These are phyloP conservation scores for Paedocypris sp. DNA, from an alignment of 2,113 vertebrate species.

Conservation along the genomic window DNA sequence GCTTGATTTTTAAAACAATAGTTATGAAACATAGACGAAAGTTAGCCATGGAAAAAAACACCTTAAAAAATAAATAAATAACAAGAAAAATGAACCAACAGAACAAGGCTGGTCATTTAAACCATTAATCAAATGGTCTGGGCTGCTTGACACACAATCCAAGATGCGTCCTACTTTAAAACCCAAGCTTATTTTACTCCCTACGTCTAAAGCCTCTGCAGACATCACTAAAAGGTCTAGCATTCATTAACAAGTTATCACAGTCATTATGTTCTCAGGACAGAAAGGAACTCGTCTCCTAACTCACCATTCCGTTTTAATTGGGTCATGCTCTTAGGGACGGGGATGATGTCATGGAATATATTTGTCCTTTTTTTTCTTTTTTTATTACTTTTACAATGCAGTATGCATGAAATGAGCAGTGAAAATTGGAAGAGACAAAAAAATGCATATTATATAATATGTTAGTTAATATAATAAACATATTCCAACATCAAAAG, in stretches of 20 bases:
- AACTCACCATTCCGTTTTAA: slow-evolving; percentile 27
- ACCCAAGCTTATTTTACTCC: not conserved
- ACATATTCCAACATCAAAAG: too few species aligned
- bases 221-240: slow-evolving; percentile 4
- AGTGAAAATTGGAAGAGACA: not conserved
- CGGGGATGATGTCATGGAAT: not conserved
- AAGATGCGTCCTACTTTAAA: slow-evolving; percentile 7
- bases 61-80: too few species aligned
- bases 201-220: not conserved
- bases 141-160: slow-evolving; percentile 15
- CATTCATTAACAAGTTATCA: slow-evolving; percentile 40
- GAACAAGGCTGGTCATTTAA: slow-evolving; percentile 7
- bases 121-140: not conserved
- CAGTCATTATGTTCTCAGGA: slow-evolving; percentile 31
- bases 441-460: not conserved
- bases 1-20: too few species aligned
- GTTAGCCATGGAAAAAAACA: too few species aligned
- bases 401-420: not conserved
- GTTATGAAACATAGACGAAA: too few species aligned
- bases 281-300: slow-evolving; percentile 24
- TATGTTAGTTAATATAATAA: too few species aligned
- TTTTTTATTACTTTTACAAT: not conserved
- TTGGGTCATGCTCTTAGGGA: slow-evolving; percentile 20
- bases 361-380: not conserved
- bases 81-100: not conserved